phyloP scores from a whole-genome alignment of 1,140 invertebrate genomes.

The Monomorium pharaonis region DNA sequence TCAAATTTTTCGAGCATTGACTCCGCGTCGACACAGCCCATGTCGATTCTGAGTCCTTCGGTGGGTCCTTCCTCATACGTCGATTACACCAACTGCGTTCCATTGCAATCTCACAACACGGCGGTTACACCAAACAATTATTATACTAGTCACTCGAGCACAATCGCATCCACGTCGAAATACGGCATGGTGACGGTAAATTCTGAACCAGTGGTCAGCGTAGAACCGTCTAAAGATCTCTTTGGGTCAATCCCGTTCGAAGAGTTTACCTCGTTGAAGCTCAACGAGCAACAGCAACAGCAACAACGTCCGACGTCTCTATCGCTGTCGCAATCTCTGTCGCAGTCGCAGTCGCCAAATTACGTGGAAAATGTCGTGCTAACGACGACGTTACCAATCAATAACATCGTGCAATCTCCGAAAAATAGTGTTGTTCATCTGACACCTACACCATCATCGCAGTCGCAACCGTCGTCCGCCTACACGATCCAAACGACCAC shows the following conservation, averaged over 20 bases:
- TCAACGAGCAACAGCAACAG: conserved; percentile 76
- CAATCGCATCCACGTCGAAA: conserved; percentile 66
- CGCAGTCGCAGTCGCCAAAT: conserved; percentile 75
- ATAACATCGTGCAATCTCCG: background rate
- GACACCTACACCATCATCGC: conserved; percentile 76
- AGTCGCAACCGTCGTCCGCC: conserved; percentile 72
- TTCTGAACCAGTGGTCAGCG: background rate
- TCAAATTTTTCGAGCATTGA: conserved; percentile 42
- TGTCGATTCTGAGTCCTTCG: conserved; percentile 35
- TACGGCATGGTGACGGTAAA: conserved; percentile 63
- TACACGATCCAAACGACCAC: conserved; percentile 66
- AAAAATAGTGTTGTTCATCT: conserved; percentile 21
- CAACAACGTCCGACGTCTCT: conserved; percentile 77
- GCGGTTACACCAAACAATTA: background rate
- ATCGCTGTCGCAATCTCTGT: conserved; percentile 78
- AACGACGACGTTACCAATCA: background rate
- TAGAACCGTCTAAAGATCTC: conserved; percentile 84
- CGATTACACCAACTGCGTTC: background rate
- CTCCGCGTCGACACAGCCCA: background rate
- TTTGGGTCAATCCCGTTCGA: conserved; percentile 88
- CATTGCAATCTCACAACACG: conserved; percentile 6
- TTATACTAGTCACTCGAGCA: background rate
- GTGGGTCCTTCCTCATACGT: conserved; percentile 26
- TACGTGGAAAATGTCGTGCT: conserved; percentile 56
- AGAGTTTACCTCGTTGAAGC: conserved; percentile 80